Evolutionary conservation across 2,888 invertebrate genomes (phyloP), one percentile per base, ranked within the genome.

Genomic region (Operophtera brumata): DNA sequence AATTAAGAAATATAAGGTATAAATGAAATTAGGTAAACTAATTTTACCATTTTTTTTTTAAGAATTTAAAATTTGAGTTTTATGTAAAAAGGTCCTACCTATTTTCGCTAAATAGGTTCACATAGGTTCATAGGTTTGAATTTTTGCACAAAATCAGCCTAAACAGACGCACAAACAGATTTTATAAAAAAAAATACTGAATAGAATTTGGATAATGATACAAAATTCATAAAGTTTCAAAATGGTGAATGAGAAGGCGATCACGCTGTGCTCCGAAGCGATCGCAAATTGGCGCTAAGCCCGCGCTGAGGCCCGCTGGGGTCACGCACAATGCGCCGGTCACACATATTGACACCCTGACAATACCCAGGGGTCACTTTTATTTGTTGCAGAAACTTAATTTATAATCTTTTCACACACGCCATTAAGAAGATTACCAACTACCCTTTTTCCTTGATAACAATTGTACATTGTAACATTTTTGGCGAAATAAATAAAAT

Each of bases 341-440:
- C 90, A 89, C 88, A 89, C 88, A 85, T 89, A 90, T 90, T 86
- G 91, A 88, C 91, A 88, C 89, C 83, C 80, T 59, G 73, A 90
- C 89, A 89, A 90, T 86, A 69, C 75, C 80, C 83, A 79, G 85
- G 90, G 91, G 91, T 91, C 91, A 91, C 77, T 86, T 90, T 89
- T 90, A 90, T 90, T 90, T 89, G 90, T 88, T 85, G 81, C 86
- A 85, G 85, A 88, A 89, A 90, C 89, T 90, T 90, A 90, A 90
- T 89, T 90, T 90, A 90, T 90, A 91, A 91, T 91, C 91, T 91
- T 87, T 89, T 90, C 88, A 89, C 88, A 89, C 87, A 88, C 82
- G 80, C 89, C 87, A 89, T 90, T 89, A 90, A 89, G 90, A 82
- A 90, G 90, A 89, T 90, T 90, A 90, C 88, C 69, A 82, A 85